A percentile compares a stretch with the other conserved stretches of the same genome.
Evolutionary conservation across 1,140 invertebrate species (phyloP).

Genomic region (Meloidogyne exigua): DNA sequence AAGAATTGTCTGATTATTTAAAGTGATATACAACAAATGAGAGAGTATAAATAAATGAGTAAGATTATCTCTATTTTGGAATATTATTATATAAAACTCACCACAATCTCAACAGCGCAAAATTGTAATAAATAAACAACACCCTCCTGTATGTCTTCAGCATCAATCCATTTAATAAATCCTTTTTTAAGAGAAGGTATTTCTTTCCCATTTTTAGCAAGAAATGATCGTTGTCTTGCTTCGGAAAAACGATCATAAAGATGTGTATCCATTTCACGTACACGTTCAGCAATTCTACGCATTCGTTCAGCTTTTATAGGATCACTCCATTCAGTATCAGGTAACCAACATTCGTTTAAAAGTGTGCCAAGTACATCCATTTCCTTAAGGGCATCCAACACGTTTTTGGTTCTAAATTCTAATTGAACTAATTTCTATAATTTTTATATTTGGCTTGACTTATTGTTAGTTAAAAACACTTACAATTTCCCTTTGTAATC

Average conservation of each 20-base stretch:
- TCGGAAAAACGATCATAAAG: constrained; percentile 20
- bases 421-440: too few relatives aligned
- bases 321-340: constrained; percentile 14
- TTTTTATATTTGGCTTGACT: not conserved
- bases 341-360: not conserved
- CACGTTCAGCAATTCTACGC: constrained; percentile 22
- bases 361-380: constrained; percentile 28
- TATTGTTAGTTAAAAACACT: not conserved
- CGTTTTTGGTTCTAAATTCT: constrained; percentile 6
- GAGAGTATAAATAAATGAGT: too few relatives aligned
- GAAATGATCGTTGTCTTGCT: constrained; percentile 25
- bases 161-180: constrained; percentile 23
- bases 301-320: constrained; percentile 23
- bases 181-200: not conserved
- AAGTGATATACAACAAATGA: too few relatives aligned
- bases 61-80: not conserved
- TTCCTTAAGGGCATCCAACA: constrained; percentile 20
- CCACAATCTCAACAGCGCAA: constrained; percentile 30
- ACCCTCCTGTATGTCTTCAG: constrained; percentile 11
- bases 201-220: constrained; percentile 16
- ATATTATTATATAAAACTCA: not conserved
- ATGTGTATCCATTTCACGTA: constrained; percentile 20
- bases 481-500: not conserved
- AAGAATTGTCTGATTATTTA: constrained; percentile 16
- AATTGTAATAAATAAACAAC: constrained; percentile 18